Evolutionary conservation across 2,797 vertebrate genomes (phyloP).

Genomic region (Buceros bicornis): DNA sequence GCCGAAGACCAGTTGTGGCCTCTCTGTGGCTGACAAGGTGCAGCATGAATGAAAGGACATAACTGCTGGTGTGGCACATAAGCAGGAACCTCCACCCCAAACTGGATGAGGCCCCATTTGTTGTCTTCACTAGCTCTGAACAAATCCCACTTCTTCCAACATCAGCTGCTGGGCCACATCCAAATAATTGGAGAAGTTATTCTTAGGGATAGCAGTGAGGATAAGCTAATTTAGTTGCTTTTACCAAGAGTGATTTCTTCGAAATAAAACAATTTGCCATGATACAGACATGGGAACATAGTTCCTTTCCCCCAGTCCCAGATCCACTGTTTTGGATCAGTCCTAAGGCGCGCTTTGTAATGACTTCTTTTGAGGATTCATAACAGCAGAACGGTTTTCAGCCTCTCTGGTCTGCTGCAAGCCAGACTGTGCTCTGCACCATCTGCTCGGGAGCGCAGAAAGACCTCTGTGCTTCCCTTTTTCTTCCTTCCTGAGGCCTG

Average conservation of each 20-base stretch:
- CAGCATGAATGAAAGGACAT: not conserved
- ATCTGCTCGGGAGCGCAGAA: not conserved
- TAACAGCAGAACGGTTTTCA: not conserved
- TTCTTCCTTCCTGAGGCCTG: not conserved
- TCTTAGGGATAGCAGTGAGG: not conserved
- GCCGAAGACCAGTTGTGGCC: not conserved
- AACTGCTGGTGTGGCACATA: not conserved
- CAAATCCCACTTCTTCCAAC: not conserved
- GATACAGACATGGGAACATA: not conserved
- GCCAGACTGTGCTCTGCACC: not conserved
- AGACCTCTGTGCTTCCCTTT: not conserved
- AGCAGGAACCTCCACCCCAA: not conserved
- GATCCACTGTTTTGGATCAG: rapidly evolving
- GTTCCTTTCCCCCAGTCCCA: not conserved
- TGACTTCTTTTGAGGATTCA: not conserved
- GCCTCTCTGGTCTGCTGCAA: not conserved
- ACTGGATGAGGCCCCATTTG: not conserved
- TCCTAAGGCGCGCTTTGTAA: not conserved
- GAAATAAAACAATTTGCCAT: not conserved
- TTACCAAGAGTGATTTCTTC: not conserved
- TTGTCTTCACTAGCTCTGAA: not conserved
- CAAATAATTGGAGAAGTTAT: not conserved
- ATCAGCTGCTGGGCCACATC: not conserved
- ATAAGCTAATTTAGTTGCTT: not conserved
- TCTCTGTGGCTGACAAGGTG: not conserved